These are phyloP conservation scores for Siniperca chuatsi DNA, from an alignment of 2,113 vertebrate species.

Conservation along the genomic window DNA sequence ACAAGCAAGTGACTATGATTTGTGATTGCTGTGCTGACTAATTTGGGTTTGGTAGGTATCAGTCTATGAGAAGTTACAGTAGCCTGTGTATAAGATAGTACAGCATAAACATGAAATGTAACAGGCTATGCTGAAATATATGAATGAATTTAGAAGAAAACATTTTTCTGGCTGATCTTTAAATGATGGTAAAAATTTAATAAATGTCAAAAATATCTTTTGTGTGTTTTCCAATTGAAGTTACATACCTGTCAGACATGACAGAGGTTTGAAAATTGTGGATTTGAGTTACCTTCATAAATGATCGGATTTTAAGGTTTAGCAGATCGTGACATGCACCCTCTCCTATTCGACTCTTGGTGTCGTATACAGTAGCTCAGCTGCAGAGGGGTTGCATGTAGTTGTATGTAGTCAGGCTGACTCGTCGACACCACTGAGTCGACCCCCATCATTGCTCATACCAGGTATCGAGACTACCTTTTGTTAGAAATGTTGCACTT, in stretches of 20 bases:
- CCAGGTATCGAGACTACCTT: constrained; percentile 61
- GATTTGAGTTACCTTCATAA: background rate
- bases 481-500: constrained; percentile 73
- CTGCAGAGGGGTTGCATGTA: background rate
- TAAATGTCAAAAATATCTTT: too few species aligned
- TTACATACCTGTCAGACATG: background rate
- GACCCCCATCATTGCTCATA: constrained; percentile 21
- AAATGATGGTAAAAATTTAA: too few species aligned
- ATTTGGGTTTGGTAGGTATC: too few species aligned
- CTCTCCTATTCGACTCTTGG: background rate
- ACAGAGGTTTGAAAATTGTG: background rate
- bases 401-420: constrained; percentile 29
- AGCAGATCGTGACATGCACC: background rate
- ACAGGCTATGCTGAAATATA: too few species aligned
- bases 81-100: too few species aligned
- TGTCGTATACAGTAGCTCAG: background rate
- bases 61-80: too few species aligned
- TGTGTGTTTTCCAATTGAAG: too few species aligned
- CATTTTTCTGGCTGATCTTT: too few species aligned
- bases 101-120: too few species aligned
- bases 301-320: background rate
- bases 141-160: too few species aligned
- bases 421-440: constrained; percentile 31
- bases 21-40: too few species aligned
- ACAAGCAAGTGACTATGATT: too few species aligned